Base-by-base conservation (phyloP, 2,888 invertebrate species). In the Neoascia interrupta region DNA sequence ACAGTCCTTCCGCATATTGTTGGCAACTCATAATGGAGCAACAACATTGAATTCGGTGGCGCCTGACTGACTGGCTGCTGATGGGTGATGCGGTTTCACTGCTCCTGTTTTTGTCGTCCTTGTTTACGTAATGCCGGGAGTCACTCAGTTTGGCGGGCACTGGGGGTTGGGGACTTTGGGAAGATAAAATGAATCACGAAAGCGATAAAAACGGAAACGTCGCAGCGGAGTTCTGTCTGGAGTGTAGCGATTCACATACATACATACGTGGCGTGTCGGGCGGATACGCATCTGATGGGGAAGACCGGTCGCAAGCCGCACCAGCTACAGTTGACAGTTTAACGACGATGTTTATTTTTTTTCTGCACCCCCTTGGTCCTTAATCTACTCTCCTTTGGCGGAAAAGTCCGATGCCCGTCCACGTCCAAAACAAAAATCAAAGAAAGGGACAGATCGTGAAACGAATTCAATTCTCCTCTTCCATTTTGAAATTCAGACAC, bases 1-100 rank as follows among this genome's bases (percentile, higher is more conserved):
- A 34, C 51, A n/a, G 23, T 18, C 26, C 56, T 60, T 66, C 43
- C 51, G 61, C 39, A 61, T 39, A 68, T 54, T 69, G 54, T 61
- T 61, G 69, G 69, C 47, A 75, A 36, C 54, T 61, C 47, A 68
- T 53, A 68, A 60, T 53, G 34, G 45, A 28, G 19, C 11, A 36
- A 36, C 2, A 21, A 19, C 18, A 28, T 18, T 13, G 53, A 49
- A 56, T 41, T 66, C 39, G 54, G 47, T 73, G 73, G 79, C 66
- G 79, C 79, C 79, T 73, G 61, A 61, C 61, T 73, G 79, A 73
- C 79, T 79, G 79, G 61, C 66, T 79, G 66, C 54, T 68, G 79
- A 54, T 61, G 72, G 43, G 47, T 53, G 56, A 53, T 76, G 63
- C 53, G 64, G 60, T 60, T 56, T 61, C 13, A 8, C 39, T 49